Base-by-base conservation (phyloP, 2,113 vertebrate species). In the Taurulus bubalis region DNA sequence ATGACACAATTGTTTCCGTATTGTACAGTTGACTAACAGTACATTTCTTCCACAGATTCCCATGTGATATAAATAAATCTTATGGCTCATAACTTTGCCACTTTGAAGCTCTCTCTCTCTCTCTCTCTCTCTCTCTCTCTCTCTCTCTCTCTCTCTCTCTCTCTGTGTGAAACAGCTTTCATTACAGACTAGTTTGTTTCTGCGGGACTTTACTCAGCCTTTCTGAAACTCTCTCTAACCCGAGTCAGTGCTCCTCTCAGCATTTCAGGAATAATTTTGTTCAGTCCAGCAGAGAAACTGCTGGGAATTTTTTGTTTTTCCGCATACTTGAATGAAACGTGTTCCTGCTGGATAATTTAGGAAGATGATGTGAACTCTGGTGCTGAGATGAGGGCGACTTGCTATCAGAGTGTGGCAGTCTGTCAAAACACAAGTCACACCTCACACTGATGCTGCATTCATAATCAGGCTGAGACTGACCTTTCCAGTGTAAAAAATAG, bases 11-110 rank as follows among this genome's bases (percentile, higher is more conserved):
- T 63, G 76, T 85, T n/a, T 87, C 82, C 86, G 79, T 68, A 68
- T 88, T 91, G 86, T 81, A 65, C 64, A 64, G 71, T 69, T 87
- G 90, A 93, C 85, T 91, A 87, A 89, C 83, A 80, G 88, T 77
- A 89, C 80, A 75, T 83, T 89, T 80, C 83, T 86, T 84, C 70
- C 40, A 64, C 84, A 81, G 72, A 90, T 82, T 92, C 81, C 69
- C 82, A 66, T 79, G 89, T 84, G 79, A 88, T 92, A 92, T 92
- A 93, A 94, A 92, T 92, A 93, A 90, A 93, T 65, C 67, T 64
- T 64, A 92, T 49, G 89, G 80, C 12, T 82, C 88, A 93, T 93
- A 93, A 85, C 80, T 87, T 86, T 78, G 64, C 75, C 83, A 77
- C 32, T 53, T n/a, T 80, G 79, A 71, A 55, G 20, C 56, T 40